These are phyloP conservation scores for Drepana falcataria DNA, from an alignment of 2,888 invertebrate species.

Conservation along the genomic window DNA sequence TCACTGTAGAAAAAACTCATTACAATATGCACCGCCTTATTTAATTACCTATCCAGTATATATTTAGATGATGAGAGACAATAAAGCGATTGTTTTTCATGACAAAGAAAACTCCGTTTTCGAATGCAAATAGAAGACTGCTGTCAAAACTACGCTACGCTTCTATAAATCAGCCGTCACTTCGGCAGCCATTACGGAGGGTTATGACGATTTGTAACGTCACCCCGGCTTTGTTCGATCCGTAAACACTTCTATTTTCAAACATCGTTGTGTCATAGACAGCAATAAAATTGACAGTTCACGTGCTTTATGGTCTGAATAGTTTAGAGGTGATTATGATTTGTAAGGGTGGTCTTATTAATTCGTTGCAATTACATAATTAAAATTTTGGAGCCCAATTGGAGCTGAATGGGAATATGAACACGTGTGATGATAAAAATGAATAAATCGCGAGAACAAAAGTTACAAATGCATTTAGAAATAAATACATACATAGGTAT, in stretches of 20 bases:
- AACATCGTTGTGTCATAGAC: constrained; percentile 6
- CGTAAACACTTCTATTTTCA: constrained; percentile 44
- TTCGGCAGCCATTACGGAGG: constrained; percentile 36
- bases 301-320: neutral
- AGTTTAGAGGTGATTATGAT: neutral
- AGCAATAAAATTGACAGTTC: neutral
- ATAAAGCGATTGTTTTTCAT: too few species aligned
- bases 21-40: too few species aligned
- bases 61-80: too few species aligned
- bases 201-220: constrained; percentile 52
- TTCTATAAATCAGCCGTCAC: constrained; percentile 42
- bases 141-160: constrained; percentile 23
- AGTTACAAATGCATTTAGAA: too few species aligned
- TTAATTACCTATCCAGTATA: too few species aligned
- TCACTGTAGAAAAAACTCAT: too few species aligned
- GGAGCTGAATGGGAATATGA: too few species aligned
- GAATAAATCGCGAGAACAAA: too few species aligned
- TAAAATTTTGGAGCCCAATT: too few species aligned
- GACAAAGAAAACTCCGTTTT: neutral
- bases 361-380: neutral
- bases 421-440: too few species aligned
- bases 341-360: neutral
- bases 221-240: constrained; percentile 33
- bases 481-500: too few species aligned
- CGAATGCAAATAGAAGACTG: neutral